Evolutionary conservation across 2,888 invertebrate genomes (phyloP), one percentile per base, ranked within the genome.

Genomic region (Epistrophe eligans): DNA sequence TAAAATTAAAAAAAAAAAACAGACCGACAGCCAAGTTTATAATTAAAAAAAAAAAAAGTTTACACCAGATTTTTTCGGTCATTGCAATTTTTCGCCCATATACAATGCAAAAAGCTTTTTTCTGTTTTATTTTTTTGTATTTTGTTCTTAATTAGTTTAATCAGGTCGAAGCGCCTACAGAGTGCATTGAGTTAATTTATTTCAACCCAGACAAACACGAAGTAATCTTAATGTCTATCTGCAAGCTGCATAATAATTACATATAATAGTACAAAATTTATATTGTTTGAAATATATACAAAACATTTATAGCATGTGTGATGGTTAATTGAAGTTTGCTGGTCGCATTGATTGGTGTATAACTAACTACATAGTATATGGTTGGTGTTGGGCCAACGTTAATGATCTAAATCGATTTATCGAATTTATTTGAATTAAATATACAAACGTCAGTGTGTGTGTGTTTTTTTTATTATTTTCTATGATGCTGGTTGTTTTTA

Each of bases 361-460:
- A 32, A 4, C 2, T 32, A 32, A 4, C 2, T 24, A 24, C 32
- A 32, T 32, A 32, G 6, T 32, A 32, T 38, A 11, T 66, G 38
- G 50, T 76, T 74, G 80, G 71, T 60, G 76, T 80, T 67, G 57
- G 72, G 55, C 79, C 73, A 72, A 52, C 72, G 80, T 80, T 80
- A 84, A 84, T 84, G 84, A 84, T 84, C 84, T 77, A 72, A 58
- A 80, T 84, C 80, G 80, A 81, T 84, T 77, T 72, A 84, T 80
- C 81, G 84, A 80, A 81, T 84, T 84, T 73, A 35, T 72, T 73
- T 77, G 73, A 77, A 83, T 83, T 66, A 60, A 64, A 71, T 52
- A 71, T 71, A 48, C 0, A 72, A 24, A 24, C 15, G 35, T 50
- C 45, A 72, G n/a, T 24, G n/a, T n/a, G n/a, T n/a, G n/a, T 64